A percentile compares a stretch with the other conserved stretches of the same genome.
Conservation (phyloP, 2,888 invertebrate genomes). For the Hipparchia sbordonii region DNA sequence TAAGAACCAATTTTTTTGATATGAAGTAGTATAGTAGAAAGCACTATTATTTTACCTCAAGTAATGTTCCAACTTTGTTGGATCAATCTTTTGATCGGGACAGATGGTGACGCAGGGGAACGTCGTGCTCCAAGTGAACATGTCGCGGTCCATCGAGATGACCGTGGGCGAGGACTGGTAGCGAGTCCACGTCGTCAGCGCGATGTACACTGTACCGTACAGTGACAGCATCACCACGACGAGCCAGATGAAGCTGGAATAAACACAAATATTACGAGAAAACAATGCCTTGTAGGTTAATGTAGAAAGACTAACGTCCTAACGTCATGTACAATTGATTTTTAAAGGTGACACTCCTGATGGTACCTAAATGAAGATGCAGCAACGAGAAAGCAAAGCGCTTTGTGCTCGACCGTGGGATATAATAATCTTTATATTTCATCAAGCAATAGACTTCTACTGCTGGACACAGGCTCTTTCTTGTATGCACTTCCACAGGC, state of each 20-base stretch:
- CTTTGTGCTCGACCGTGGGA: too few relatives aligned
- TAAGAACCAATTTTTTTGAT: too few relatives aligned
- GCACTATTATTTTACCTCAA: slow-evolving; percentile 65
- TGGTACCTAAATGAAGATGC: too few relatives aligned
- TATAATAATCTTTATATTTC: too few relatives aligned
- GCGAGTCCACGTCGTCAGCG: slow-evolving; percentile 84
- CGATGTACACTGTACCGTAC: slow-evolving; percentile 81
- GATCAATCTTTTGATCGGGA: slow-evolving; percentile 81
- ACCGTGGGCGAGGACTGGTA: slow-evolving; percentile 88
- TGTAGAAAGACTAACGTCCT: neutral
- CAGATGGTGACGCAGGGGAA: slow-evolving; percentile 88
- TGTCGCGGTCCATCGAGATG: slow-evolving; percentile 88
- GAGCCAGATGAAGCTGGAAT: slow-evolving; percentile 82
- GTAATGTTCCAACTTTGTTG: slow-evolving; percentile 77
- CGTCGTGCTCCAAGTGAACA: slow-evolving; percentile 87
- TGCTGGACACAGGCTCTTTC: too few relatives aligned
- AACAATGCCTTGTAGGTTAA: neutral
- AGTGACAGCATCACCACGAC: slow-evolving; percentile 78
- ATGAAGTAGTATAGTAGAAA: too few relatives aligned
- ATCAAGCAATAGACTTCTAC: too few relatives aligned
- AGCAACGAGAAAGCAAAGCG: too few relatives aligned
- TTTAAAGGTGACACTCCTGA: too few relatives aligned
- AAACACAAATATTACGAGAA: neutral
- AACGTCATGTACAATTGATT: too few relatives aligned
- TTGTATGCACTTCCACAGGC: too few relatives aligned